These are phyloP conservation scores for Catharus ustulatus DNA, from an alignment of 2,797 vertebrate species.

Conservation along the genomic window DNA sequence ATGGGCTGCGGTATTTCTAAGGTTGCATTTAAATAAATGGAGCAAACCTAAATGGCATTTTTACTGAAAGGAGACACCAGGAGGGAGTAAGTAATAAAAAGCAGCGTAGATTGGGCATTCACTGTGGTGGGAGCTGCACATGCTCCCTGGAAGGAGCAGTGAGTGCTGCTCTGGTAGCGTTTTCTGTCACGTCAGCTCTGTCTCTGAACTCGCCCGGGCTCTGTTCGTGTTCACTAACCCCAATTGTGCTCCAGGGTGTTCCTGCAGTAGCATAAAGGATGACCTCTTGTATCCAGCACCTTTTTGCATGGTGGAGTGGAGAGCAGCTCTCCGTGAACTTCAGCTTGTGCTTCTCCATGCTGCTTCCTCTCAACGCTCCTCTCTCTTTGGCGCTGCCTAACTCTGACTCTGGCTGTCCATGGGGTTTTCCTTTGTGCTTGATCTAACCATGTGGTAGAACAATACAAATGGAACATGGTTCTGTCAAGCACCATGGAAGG, in stretches of 20 bases:
- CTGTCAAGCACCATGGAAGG: constrained; percentile 99
- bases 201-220: constrained; percentile 25
- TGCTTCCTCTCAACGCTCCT: constrained; percentile 79
- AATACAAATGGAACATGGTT: constrained; percentile 99
- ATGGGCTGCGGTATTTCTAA: neutral
- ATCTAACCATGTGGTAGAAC: constrained; percentile 99
- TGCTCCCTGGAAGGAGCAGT: neutral
- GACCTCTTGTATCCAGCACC: constrained; percentile 64
- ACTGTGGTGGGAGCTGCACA: neutral
- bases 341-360: constrained; percentile 81
- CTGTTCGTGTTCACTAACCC: constrained; percentile 69
- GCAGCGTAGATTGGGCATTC: neutral
- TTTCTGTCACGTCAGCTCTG: neutral
- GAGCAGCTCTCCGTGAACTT: constrained; percentile 77
- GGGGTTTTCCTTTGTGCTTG: constrained; percentile 99
- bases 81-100: neutral
- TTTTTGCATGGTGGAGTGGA: constrained; percentile 78
- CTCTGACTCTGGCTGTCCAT: constrained; percentile 85
- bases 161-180: neutral
- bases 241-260: constrained; percentile 60
- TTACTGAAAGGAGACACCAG: neutral
- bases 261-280: constrained; percentile 60
- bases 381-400: constrained; percentile 86
- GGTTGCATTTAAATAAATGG: neutral
- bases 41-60: neutral